phyloP scores from a whole-genome alignment of 2,888 invertebrate species.

The Neoitamus cyanurus region DNA sequence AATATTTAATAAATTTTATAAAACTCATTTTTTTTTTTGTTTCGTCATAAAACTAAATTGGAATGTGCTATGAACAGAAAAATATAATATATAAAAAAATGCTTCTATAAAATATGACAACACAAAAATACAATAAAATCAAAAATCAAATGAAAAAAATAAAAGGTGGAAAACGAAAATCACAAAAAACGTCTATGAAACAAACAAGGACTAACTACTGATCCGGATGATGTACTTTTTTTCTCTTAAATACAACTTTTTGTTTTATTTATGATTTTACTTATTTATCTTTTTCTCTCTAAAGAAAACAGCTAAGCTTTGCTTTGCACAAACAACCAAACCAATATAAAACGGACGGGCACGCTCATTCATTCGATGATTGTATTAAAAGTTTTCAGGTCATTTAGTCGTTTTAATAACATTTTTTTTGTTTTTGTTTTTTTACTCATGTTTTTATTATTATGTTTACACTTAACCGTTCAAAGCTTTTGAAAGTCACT shows the following conservation, averaged over 20 bases:
- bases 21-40: constrained; percentile 27
- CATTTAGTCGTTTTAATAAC: constrained; percentile 21
- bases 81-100: constrained; percentile 30
- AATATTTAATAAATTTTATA: constrained; percentile 44
- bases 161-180: constrained; percentile 4
- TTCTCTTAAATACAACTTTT: background rate
- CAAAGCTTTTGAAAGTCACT: constrained; percentile 34
- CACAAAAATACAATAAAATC: constrained; percentile 27
- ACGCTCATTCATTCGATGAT: constrained; percentile 35
- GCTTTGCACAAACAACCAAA: constrained; percentile 35
- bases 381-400: background rate
- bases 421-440: constrained; percentile 4
- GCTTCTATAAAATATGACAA: constrained; percentile 36
- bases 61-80: constrained; percentile 44
- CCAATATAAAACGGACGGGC: constrained; percentile 33
- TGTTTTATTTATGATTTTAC: background rate
- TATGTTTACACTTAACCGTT: background rate
- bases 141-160: constrained; percentile 3
- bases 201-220: constrained; percentile 43
- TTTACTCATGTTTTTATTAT: background rate
- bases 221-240: background rate
- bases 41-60: constrained; percentile 7
- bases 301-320: constrained; percentile 12
- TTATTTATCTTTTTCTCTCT: background rate
- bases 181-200: constrained; percentile 11